phyloP scores from a whole-genome alignment of 2,797 vertebrate genomes.

The Dromococcyx pavoninus region DNA sequence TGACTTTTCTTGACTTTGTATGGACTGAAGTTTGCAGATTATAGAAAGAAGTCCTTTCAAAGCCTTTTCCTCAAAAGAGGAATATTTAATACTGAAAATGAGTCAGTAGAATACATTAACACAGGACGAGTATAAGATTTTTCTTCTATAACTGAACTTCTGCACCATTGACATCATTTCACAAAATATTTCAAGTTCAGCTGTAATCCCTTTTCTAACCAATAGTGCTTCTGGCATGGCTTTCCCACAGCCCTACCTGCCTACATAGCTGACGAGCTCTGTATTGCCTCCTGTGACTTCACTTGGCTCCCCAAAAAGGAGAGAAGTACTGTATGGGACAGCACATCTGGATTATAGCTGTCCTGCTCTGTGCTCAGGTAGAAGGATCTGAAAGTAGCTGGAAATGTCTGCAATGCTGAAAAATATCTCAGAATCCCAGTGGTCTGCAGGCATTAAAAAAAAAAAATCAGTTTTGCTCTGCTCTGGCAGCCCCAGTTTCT shows the following conservation, averaged over 20 bases:
- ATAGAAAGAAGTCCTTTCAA: not conserved
- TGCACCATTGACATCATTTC: not conserved
- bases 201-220: not conserved
- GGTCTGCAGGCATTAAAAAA: too few species aligned
- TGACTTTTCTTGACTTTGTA: not conserved
- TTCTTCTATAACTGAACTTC: not conserved
- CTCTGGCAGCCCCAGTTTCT: not conserved
- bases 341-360: not conserved
- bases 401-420: not conserved
- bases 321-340: not conserved
- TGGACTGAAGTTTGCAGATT: not conserved
- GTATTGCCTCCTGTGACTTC: not conserved
- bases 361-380: not conserved
- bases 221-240: not conserved
- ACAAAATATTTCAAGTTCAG: not conserved
- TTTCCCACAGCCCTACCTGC: not conserved
- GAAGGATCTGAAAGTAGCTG: not conserved
- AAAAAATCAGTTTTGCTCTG: accelerated
- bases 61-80: not conserved
- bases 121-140: not conserved
- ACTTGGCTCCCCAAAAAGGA: not conserved
- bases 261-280: not conserved
- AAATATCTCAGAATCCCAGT: not conserved
- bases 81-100: not conserved
- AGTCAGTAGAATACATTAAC: not conserved